Evolutionary conservation across 2,113 vertebrate species (phyloP), one percentile per base, ranked within the genome.

Genomic region (Lagopus muta): DNA sequence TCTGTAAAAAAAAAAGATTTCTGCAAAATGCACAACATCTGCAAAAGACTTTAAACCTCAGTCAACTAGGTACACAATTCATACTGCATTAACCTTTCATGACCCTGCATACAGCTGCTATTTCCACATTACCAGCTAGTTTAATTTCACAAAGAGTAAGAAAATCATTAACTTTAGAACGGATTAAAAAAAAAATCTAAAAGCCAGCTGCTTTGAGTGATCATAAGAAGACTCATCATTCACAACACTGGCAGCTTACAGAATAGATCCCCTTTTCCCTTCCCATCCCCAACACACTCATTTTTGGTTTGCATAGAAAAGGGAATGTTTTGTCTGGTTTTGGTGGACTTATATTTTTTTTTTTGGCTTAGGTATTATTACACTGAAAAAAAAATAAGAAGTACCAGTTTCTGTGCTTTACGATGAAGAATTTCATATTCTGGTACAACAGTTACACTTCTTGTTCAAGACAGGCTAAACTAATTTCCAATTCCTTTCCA

Each of bases 251-350:
- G 12, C 36, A 94, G 45, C 27, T 92, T 88, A 79, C 16, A 73
- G 36, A 76, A 94, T 94, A 87, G 8, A 95, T 82, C 57, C 34
- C 62, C 82, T 79, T 89, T 89, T 76, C 34, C 3, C 40, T 73
- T 36, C 40, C 20, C 19, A 12, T 87, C 14, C 43, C 62, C 79
- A 55, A 17, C 61, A 70, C 13, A 57, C 34, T 42, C 69, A 58
- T 2, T 94, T 97, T 93, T 92, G 64, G 88, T 96, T 96, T 98
- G 96, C 96, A 97, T 89, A 97, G 96, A 89, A 95, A 91, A 86
- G 91, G 95, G 80, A 91, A 94, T 89, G 52, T 62, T 73, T 42
- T 67, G 16, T 73, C 58, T 45, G 1, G 11, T 73, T 94, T 91
- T 79, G 48, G 77, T 30, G 88, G 48, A 47, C 30, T 21, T 48